These are phyloP conservation scores for Cephus nigrinus DNA, from an alignment of 2,888 invertebrate species.

Conservation along the genomic window DNA sequence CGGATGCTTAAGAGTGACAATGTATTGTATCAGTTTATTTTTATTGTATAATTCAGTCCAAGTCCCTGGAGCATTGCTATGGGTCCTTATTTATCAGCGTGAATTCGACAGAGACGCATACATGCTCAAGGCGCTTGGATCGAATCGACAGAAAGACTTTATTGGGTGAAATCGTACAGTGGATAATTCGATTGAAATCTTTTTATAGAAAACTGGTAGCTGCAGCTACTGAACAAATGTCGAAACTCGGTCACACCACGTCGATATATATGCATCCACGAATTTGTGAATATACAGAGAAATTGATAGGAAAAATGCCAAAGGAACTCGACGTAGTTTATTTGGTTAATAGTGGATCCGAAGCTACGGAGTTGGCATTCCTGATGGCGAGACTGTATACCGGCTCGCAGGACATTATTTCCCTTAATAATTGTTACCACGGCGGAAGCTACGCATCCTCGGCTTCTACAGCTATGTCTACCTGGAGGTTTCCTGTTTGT, in stretches of 20 bases:
- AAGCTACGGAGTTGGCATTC: slow-evolving; percentile 95
- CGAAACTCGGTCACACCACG: slow-evolving; percentile 91
- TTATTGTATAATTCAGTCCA: too few relatives aligned
- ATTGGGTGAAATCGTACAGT: background rate
- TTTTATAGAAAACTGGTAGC: slow-evolving; percentile 82
- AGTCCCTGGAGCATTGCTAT: too few relatives aligned
- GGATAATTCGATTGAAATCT: slow-evolving; percentile 4
- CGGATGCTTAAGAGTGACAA: too few relatives aligned
- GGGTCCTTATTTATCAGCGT: too few relatives aligned
- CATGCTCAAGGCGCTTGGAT: too few relatives aligned
- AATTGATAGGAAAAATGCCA: slow-evolving; percentile 84
- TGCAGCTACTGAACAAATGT: slow-evolving; percentile 82
- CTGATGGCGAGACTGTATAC: slow-evolving; percentile 89
- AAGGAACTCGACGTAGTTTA: slow-evolving; percentile 90
- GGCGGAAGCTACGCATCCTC: slow-evolving; percentile 88
- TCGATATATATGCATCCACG: slow-evolving; percentile 91
- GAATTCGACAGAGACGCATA: too few relatives aligned
- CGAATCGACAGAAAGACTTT: too few relatives aligned
- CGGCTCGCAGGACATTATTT: slow-evolving; percentile 84
- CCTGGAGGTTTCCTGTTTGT: slow-evolving; percentile 82
- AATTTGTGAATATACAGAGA: slow-evolving; percentile 90
- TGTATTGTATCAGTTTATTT: too few relatives aligned
- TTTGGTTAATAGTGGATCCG: slow-evolving; percentile 96
- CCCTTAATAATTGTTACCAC: slow-evolving; percentile 91
- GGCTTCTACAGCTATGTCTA: slow-evolving; percentile 82